Percentiles rank a stretch among this genome's conserved stretches.
These are phyloP conservation scores for Hymenochirus boettgeri DNA, from an alignment of 2,113 vertebrate species.

Conservation along the genomic window DNA sequence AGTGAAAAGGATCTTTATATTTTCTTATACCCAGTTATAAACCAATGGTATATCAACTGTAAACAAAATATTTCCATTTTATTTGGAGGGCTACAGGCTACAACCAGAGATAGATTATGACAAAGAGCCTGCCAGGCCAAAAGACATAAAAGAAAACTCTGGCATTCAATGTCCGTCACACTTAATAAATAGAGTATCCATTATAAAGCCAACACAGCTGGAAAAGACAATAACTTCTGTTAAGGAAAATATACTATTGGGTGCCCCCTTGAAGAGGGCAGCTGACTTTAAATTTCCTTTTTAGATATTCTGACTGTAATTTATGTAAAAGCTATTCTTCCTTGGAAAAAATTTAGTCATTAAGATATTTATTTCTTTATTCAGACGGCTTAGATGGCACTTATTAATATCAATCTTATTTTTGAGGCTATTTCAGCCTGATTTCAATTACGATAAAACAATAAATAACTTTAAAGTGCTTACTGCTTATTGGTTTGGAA, in stretches of 20 bases:
- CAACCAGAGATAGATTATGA: constrained; percentile 47
- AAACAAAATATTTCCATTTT: constrained; percentile 46
- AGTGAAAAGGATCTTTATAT: constrained; percentile 73
- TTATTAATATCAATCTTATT: constrained; percentile 69
- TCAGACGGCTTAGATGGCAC: constrained; percentile 42
- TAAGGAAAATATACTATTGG: constrained; percentile 39
- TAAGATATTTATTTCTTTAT: constrained; percentile 17
- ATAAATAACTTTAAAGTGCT: constrained; percentile 41
- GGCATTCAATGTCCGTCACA: constrained; percentile 67
- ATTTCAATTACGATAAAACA: constrained; percentile 58
- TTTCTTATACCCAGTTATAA: constrained; percentile 32
- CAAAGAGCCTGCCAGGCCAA: constrained; percentile 51
- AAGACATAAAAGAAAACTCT: constrained; percentile 55
- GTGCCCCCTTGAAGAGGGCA: constrained; percentile 55
- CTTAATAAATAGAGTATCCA: constrained; percentile 61
- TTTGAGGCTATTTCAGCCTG: constrained; percentile 59
- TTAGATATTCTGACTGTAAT: constrained; percentile 26
- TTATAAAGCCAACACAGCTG: constrained; percentile 65
- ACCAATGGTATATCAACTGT: background rate
- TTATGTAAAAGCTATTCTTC: constrained; percentile 22
- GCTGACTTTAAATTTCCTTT: constrained; percentile 42
- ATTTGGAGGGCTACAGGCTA: constrained; percentile 35
- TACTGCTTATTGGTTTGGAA: constrained; percentile 32
- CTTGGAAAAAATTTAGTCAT: constrained; percentile 30
- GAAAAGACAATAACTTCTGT: constrained; percentile 57